Base-by-base conservation (phyloP, 2,113 vertebrate species). In the Dendrocopos noguchii region DNA sequence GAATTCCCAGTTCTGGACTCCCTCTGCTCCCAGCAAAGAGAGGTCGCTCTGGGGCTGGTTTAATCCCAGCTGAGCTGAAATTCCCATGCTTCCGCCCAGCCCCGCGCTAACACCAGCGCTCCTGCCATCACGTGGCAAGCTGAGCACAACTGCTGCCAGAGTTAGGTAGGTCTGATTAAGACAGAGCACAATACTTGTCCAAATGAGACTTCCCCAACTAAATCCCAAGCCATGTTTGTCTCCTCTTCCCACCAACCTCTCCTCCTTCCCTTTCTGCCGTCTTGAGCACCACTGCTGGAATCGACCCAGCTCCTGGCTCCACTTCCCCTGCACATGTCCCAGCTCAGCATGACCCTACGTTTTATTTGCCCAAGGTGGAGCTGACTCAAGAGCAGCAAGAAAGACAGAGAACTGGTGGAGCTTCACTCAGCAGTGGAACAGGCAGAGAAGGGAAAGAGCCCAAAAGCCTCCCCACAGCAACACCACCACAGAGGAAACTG, bases 111-210 rank as follows among this genome's bases (percentile, higher is more conserved):
- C 87, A 95, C 46, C 66, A 59, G 87, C 3, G 2, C 10, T 83
- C 20, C 0, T 6, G 17, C 47, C 2, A 8, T 76, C 81, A 91
- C 20, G 1, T 75, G 76, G 75, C 0, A 0, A 92, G 74, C 56
- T 9, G 25, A 87, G 56, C 56, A 63, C 5, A 0, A 59, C 71
- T 19, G 2, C 67, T 1, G 2, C 50, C 52, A 70, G 44, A 78
- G 65, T n/a, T 27, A 10, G 25, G 34, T 75, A 22, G 31, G 27
- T 78, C 88, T 12, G 4, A 87, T 67, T 47, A 74, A 80, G 93
- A 57, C 52, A 90, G 19, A 87, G 79, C 88, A 74, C 79, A 80
- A 33, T 83, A 89, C 53, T 90, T 83, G 88, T 84, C 77, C 71
- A 87, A 68, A 84, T 0, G 0, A 86, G 27, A 34, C 31, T 84